Evolutionary conservation across 2,888 invertebrate species (phyloP).

Genomic region (Strigamia crassipes): DNA sequence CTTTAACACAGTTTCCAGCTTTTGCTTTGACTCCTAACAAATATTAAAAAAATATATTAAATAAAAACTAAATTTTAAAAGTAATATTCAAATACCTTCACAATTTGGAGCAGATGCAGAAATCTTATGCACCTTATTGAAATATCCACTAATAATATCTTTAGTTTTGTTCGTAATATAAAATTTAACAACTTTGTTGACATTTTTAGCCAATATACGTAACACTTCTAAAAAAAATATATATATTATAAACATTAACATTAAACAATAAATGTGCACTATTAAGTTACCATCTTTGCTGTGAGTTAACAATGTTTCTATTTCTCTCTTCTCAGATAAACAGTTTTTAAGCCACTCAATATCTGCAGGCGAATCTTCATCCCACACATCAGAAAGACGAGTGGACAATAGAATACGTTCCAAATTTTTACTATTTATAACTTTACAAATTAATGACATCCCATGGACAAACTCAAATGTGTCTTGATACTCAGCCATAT

Average conservation of each 20-base stretch:
- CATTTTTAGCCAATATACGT: background rate
- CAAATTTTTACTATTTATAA: background rate
- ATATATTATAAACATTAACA: background rate
- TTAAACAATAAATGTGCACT: background rate
- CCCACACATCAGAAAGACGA: background rate
- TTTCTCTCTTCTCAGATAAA: background rate
- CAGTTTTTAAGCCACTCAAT: background rate
- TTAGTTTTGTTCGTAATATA: background rate
- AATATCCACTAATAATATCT: background rate
- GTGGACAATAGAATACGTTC: background rate
- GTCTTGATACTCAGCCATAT: background rate
- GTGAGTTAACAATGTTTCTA: background rate
- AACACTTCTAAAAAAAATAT: background rate
- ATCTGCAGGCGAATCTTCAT: background rate
- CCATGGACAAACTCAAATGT: background rate
- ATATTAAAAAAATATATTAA: background rate
- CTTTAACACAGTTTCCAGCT: background rate
- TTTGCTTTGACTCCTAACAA: background rate
- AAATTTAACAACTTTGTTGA: background rate
- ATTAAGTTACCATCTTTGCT: background rate
- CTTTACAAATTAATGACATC: background rate
- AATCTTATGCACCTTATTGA: background rate
- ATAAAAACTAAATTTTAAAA: background rate
- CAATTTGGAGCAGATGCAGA: background rate
- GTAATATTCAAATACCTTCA: background rate